Base-by-base conservation (phyloP, 2,888 invertebrate genomes). In the Mellilla xanthometata region DNA sequence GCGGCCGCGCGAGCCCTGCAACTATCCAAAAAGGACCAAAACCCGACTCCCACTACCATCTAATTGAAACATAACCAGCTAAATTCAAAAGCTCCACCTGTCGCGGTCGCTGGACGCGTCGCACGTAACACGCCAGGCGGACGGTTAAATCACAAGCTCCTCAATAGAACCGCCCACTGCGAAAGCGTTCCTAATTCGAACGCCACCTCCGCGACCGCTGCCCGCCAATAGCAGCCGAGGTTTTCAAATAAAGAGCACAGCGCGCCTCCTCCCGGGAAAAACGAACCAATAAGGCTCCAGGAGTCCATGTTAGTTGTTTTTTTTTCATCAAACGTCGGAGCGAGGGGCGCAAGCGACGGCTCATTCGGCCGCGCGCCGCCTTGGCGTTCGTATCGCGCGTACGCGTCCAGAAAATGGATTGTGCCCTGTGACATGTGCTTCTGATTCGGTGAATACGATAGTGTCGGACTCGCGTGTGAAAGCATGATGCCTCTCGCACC, bases 401-500 rank as follows among this genome's bases (percentile, higher is more conserved):
- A 75, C 79, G 79, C 80, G 78, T 75, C 79, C 79, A 65, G 47
- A 43, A 43, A 68, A 87, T 87, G 87, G 87, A 87, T 88, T 86
- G 88, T 83, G 88, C 70, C 83, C 83, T 87, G 85, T 85, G 79
- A 82, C 81, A 83, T 84, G 88, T 87, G 85, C 74, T 79, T 77
- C 70, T 81, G 73, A 78, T 79, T 79, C 76, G 66, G 76, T 77
- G 75, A 7, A 74, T 79, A 72, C 57, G 73, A 76, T 81, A 79
- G 86, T 88, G 84, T 68, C 81, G 76, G 81, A 82, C 80, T 71
- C 76, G 76, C 77, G 82, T 76, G 76, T 60, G 63, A 78, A 86
- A 94, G 91, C 91, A 97, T 96, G 96, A 96, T 97, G 96, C 96
- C 96, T 91, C 93, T 96, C 93, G 96, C 96, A 93, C 96, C 96